Conservation (phyloP, 2,113 vertebrate species). For the Eudorcas thomsonii region DNA sequence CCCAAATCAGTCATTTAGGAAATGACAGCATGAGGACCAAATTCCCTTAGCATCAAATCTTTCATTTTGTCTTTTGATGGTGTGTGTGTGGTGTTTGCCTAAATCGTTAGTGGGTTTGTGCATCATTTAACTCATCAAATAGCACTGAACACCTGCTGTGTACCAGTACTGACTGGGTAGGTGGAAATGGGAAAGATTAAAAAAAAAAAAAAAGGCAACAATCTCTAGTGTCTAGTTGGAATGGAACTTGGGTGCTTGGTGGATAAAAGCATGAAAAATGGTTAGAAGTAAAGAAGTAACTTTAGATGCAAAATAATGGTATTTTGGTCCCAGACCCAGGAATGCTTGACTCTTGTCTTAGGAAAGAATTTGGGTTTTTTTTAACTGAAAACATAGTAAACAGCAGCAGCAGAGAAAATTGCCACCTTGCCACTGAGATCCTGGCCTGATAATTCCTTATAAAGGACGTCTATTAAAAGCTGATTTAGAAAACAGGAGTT, state of each 20-base stretch:
- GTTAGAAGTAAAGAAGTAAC: background rate
- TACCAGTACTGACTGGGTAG: background rate
- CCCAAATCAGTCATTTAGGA: slow-evolving; percentile 58
- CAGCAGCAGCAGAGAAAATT: background rate
- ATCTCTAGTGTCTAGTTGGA: background rate
- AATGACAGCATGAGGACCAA: slow-evolving; percentile 30
- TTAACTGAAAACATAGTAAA: background rate
- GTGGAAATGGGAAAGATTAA: background rate
- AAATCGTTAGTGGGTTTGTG: background rate
- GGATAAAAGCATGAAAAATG: background rate
- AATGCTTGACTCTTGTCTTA: background rate
- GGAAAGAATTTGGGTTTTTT: background rate
- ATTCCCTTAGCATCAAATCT: slow-evolving; percentile 22
- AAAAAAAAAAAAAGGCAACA: background rate
- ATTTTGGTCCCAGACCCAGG: background rate
- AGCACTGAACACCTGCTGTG: background rate
- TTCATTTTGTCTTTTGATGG: slow-evolving; percentile 15
- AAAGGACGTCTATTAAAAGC: background rate
- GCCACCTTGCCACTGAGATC: background rate
- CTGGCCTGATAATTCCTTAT: background rate
- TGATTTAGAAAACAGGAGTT: background rate
- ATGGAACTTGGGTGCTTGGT: background rate
- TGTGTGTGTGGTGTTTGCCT: background rate
- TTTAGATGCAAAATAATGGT: background rate
- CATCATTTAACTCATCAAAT: slow-evolving; percentile 18